Percentiles rank a stretch among this genome's conserved stretches.
Conservation (phyloP, 2,888 invertebrate species). For the Parasteatoda lunata region DNA sequence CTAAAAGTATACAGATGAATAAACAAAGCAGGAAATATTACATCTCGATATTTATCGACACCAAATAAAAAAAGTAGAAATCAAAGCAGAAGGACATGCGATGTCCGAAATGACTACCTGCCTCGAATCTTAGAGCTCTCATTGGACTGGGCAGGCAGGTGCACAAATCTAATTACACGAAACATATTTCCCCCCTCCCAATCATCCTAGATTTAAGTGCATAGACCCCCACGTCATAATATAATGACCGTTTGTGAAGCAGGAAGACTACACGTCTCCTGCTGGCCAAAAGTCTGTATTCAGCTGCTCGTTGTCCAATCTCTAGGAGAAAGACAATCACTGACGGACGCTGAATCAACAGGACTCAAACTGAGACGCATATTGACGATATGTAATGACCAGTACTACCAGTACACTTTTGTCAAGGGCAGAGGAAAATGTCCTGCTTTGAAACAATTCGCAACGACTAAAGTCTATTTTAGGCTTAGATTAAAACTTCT, state of each 20-base stretch:
- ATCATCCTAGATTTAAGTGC: constrained; percentile 17
- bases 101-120: constrained; percentile 33
- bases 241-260: constrained; percentile 35
- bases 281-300: constrained; percentile 45
- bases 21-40: not conserved
- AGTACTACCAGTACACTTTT: constrained; percentile 1
- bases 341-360: constrained; percentile 60
- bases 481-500: too few relatives aligned
- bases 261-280: constrained; percentile 13
- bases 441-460: too few relatives aligned
- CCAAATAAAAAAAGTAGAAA: not conserved
- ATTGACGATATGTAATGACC: constrained; percentile 29
- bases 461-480: too few relatives aligned
- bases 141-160: constrained; percentile 42
- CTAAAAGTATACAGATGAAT: not conserved
- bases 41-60: constrained; percentile 1
- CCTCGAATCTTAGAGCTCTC: constrained; percentile 1
- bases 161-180: constrained; percentile 55
- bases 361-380: constrained; percentile 12
- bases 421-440: too few relatives aligned
- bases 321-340: not conserved
- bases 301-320: constrained; percentile 61
- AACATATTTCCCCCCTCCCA: constrained; percentile 8
- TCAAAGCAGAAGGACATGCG: not conserved
- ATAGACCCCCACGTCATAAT: constrained; percentile 43